Conservation (phyloP, 2,113 vertebrate genomes). For the Drymodes brunneopygia region DNA sequence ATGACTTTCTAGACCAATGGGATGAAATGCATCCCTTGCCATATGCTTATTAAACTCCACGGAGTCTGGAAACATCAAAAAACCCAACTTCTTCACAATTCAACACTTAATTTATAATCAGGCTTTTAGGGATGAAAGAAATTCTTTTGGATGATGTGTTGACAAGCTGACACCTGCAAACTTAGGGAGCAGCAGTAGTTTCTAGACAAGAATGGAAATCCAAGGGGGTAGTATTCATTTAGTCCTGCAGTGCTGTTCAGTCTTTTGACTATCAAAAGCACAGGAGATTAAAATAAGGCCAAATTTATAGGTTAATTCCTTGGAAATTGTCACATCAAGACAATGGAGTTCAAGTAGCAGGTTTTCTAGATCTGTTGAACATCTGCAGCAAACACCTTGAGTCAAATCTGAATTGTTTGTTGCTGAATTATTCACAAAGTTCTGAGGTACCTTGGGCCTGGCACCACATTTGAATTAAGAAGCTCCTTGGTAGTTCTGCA, state of each 20-base stretch:
- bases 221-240: neutral
- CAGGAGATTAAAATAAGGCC: neutral
- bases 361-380: neutral
- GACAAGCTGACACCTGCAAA: neutral
- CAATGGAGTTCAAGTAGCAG: neutral
- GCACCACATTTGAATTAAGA: neutral
- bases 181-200: neutral
- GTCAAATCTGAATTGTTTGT: neutral
- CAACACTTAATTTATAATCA: neutral
- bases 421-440: neutral
- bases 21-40: neutral
- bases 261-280: neutral
- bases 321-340: neutral
- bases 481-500: neutral
- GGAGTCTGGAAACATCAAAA: neutral
- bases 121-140: neutral
- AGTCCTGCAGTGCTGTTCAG: neutral
- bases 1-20: neutral
- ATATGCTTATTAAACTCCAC: neutral
- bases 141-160: neutral
- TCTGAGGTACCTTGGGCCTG: neutral
- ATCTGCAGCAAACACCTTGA: neutral
- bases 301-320: neutral
- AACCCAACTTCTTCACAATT: neutral
- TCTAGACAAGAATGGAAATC: neutral